A percentile compares a stretch with the other conserved stretches of the same genome.
These are phyloP conservation scores for Heliothis peltigera DNA, from an alignment of 2,888 invertebrate species.

Conservation along the genomic window DNA sequence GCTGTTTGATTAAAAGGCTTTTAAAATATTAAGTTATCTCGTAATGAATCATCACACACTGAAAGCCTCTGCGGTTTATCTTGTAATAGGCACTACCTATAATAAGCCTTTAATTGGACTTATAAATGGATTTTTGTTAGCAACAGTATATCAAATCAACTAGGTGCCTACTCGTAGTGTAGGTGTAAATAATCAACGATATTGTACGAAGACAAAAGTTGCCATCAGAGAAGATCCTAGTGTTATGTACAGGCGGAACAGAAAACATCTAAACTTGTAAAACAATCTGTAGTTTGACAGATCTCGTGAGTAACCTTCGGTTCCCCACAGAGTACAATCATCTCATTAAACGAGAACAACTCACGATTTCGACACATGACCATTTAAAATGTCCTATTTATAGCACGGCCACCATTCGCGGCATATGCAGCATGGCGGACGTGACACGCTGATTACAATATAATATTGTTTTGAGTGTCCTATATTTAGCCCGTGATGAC, in stretches of 20 bases:
- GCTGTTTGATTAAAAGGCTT: neutral
- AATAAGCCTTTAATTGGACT: too few species aligned
- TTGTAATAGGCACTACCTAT: neutral
- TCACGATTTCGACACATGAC: conserved; percentile 30
- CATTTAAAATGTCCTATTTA: conserved; percentile 49
- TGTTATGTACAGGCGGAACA: too few species aligned
- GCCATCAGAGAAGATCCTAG: too few species aligned
- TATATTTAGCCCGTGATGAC: conserved; percentile 54
- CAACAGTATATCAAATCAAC: too few species aligned
- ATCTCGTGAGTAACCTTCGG: neutral
- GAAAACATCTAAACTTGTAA: too few species aligned
- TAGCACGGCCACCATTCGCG: conserved; percentile 42
- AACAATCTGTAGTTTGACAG: too few species aligned
- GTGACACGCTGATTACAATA: conserved; percentile 48
- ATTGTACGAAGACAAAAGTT: too few species aligned
- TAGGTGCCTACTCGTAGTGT: too few species aligned
- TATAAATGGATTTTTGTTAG: too few species aligned
- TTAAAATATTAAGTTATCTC: conserved; percentile 4
- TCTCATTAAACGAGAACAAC: conserved; percentile 18
- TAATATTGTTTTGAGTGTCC: conserved; percentile 44
- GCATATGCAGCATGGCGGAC: conserved; percentile 43
- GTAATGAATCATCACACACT: neutral
- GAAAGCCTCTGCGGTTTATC: neutral
- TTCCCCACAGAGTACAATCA: conserved; percentile 11
- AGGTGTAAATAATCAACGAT: too few species aligned